phyloP scores from a whole-genome alignment of 1,140 invertebrate genomes.

The Macrostomum lignano region DNA sequence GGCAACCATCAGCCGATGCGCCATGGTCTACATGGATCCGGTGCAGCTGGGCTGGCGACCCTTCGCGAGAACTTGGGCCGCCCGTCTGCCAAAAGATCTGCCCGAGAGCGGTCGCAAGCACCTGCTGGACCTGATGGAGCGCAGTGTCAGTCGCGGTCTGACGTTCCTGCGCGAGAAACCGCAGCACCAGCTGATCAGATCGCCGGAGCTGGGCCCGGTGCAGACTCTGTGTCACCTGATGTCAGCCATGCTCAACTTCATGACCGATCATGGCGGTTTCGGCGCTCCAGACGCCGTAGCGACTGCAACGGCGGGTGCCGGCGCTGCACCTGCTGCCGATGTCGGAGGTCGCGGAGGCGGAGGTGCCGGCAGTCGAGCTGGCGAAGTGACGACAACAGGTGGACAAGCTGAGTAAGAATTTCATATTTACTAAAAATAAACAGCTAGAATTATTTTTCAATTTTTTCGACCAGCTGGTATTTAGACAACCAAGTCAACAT shows the following conservation, averaged over 20 bases:
- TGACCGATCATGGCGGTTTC: not conserved
- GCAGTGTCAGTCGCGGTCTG: constrained; percentile 30
- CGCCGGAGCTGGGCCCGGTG: not conserved
- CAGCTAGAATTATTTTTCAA: too few species aligned
- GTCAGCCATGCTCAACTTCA: not conserved
- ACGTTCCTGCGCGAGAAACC: constrained; percentile 12
- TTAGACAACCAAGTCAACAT: too few species aligned
- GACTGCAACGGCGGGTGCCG: not conserved
- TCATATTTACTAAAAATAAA: too few species aligned
- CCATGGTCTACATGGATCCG: constrained; percentile 29
- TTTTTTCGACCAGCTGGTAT: too few species aligned
- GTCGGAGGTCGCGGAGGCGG: too few species aligned
- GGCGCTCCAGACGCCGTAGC: not conserved
- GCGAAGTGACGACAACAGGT: too few species aligned
- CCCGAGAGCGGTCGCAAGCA: constrained; percentile 25
- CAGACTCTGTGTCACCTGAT: not conserved
- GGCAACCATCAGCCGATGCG: constrained; percentile 25
- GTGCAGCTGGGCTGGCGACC: constrained; percentile 23
- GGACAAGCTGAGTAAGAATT: too few species aligned
- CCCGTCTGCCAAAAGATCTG: constrained; percentile 16
- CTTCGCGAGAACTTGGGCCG: constrained; percentile 23
- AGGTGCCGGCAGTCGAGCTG: too few species aligned
- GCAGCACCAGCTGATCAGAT: constrained; percentile 14
- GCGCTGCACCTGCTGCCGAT: too few species aligned
- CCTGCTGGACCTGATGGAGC: constrained; percentile 34